Evolutionary conservation across 1,140 invertebrate genomes (phyloP).

Genomic region (Drosophila biarmipes): DNA sequence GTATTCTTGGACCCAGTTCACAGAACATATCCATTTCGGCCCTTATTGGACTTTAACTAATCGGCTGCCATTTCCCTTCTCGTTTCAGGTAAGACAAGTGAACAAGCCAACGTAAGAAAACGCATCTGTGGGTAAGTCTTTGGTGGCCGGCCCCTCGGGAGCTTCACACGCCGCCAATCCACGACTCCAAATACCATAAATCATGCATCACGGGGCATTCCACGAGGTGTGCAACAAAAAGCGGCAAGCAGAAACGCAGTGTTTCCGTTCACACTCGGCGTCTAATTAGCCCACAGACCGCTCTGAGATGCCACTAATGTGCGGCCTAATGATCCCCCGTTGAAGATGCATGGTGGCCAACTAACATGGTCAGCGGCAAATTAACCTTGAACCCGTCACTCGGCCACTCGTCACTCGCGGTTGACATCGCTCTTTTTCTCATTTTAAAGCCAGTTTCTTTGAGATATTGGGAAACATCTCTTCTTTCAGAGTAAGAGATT

Average conservation of each 20-base stretch:
- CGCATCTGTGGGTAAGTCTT: conserved; percentile 48
- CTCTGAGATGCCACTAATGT: conserved; percentile 34
- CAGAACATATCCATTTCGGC: conserved; percentile 16
- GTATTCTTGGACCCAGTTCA: not conserved
- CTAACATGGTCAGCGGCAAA: conserved; percentile 27
- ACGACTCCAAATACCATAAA: conserved; percentile 53
- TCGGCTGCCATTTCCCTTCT: conserved; percentile 21
- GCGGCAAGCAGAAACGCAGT: conserved; percentile 20
- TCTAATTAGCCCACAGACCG: conserved; percentile 75
- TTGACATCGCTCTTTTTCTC: conserved; percentile 16
- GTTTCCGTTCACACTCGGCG: conserved; percentile 61
- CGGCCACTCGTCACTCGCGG: conserved; percentile 1
- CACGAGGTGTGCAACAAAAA: conserved; percentile 27
- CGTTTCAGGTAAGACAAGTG: conserved; percentile 46
- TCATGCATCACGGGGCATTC: conserved; percentile 45
- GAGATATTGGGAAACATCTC: conserved; percentile 5
- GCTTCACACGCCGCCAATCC: conserved; percentile 63
- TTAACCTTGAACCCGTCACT: conserved; percentile 46
- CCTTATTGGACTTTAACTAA: conserved; percentile 37
- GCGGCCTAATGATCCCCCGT: conserved; percentile 53
- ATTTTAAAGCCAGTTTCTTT: conserved; percentile 2
- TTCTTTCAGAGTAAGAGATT: not conserved
- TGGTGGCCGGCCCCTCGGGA: conserved; percentile 41
- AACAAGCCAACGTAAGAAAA: conserved; percentile 1
- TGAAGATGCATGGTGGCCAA: conserved; percentile 39